These are phyloP conservation scores for Hybos culiciformis DNA, from an alignment of 2,888 invertebrate genomes.

Conservation along the genomic window DNA sequence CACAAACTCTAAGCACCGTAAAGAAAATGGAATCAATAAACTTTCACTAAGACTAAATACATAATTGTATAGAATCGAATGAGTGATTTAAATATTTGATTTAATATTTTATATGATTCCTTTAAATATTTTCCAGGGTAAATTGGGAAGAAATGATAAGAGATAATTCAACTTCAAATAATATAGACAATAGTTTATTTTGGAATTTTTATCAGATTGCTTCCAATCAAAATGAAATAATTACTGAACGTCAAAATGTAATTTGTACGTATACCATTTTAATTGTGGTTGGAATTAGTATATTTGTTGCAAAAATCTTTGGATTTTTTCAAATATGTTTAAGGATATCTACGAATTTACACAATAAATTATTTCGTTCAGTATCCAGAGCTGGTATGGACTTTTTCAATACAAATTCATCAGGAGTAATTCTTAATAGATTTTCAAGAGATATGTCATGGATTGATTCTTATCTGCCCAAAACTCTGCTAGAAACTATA, in stretches of 20 bases:
- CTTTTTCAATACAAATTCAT: slow-evolving; percentile 69
- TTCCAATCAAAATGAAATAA: not conserved
- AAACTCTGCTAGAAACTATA: slow-evolving; percentile 31
- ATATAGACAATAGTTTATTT: no score
- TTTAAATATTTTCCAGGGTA: slow-evolving; percentile 12
- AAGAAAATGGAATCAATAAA: no score
- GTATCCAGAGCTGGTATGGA: slow-evolving; percentile 53
- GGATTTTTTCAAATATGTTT: slow-evolving; percentile 55
- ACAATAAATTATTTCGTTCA: slow-evolving; percentile 58
- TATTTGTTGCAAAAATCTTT: slow-evolving; percentile 41
- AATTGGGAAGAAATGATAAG: slow-evolving; percentile 16
- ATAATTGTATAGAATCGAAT: no score
- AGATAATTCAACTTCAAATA: no score
- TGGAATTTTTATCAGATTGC: no score
- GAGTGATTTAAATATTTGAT: no score
- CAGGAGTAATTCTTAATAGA: slow-evolving; percentile 50
- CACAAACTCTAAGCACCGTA: no score
- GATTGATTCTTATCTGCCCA: slow-evolving; percentile 38
- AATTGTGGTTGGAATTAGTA: slow-evolving; percentile 28
- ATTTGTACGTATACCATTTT: slow-evolving; percentile 12
- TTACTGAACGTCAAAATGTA: slow-evolving; percentile 6
- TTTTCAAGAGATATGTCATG: slow-evolving; percentile 52
- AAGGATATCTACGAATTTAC: slow-evolving; percentile 51
- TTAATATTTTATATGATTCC: not conserved
- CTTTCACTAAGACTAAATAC: no score